Base-by-base conservation (phyloP, 2,113 vertebrate species). In the Pimephales promelas region DNA sequence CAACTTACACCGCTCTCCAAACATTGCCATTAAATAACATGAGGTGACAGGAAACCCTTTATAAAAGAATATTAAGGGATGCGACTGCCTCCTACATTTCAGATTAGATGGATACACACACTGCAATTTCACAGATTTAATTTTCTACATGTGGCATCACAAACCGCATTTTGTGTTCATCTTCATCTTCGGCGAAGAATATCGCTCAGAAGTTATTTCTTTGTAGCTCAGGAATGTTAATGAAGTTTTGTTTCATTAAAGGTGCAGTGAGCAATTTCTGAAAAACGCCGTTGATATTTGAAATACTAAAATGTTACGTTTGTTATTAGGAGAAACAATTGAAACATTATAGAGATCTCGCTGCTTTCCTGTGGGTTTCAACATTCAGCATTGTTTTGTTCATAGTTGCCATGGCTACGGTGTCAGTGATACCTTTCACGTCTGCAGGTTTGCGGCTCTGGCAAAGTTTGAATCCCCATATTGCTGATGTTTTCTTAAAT, bases 61-160 rank as follows among this genome's bases (percentile, higher is more conserved):
- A 75, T 75, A 75, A 54, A 75, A 75, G 24, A 75, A 75, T 75
- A 75, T 75, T 54, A 75, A 75, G 18, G 26, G 43, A 49, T 64
- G 36, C 0, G 13, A 40, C 34, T 78, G 34, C 34, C 34, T 78
- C n/a, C 74, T 62, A 62, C 24, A 49, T 79, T 47, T 47, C 26
- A 78, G 34, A 61, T 61, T 18, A 43, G 34, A 78, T 18, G 14
- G 47, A 61, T 61, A 28, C 56, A 78, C 8, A 26, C 31, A 77
- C 22, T 24, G 31, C 10, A 40, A 43, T 77, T 14, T 40, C 40
- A 40, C 40, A 40, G 40, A 22, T 57, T 24, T 26, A 5, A 72
- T 72, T 47, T 72, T 72, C n/a, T 26, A n/a, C 40, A 0, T 40
- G 3, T 40, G 49, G 28, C 31, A n/a, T 14, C 22, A n/a, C 31